Conservation (phyloP, 2,797 vertebrate genomes). For the Ciconia nigra region DNA sequence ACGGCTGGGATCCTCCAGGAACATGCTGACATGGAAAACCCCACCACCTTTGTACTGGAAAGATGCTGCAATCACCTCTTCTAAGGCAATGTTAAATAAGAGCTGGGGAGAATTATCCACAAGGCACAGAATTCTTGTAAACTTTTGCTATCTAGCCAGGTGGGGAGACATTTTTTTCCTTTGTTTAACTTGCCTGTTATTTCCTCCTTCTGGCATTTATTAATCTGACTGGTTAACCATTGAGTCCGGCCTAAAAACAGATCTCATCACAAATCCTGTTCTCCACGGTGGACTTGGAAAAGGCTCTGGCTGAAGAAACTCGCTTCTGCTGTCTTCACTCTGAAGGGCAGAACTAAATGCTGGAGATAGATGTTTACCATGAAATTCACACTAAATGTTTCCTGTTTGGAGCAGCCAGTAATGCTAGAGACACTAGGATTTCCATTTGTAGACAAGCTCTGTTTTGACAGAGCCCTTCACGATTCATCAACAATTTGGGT, state of each 20-base stretch:
- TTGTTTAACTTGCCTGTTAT: slow-evolving; percentile 40
- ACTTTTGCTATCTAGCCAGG: slow-evolving; percentile 17
- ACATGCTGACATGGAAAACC: neutral
- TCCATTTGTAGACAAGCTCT: neutral
- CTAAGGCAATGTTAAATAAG: neutral
- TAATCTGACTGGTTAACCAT: slow-evolving; percentile 71
- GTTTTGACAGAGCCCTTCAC: neutral
- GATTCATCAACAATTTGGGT: neutral
- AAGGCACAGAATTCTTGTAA: slow-evolving; percentile 26
- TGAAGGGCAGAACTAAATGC: slow-evolving; percentile 32
- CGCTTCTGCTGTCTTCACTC: slow-evolving; percentile 35
- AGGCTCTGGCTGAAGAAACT: slow-evolving; percentile 50
- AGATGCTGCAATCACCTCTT: neutral
- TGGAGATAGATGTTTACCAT: slow-evolving; percentile 32
- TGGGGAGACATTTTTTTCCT: slow-evolving; percentile 23
- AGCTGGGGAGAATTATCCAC: neutral
- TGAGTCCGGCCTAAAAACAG: slow-evolving; percentile 41
- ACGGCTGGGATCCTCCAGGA: neutral
- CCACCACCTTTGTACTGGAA: neutral
- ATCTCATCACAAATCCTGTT: slow-evolving; percentile 54
- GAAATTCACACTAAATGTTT: slow-evolving; percentile 41
- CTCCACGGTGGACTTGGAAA: slow-evolving; percentile 19
- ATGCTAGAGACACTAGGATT: neutral
- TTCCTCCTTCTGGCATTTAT: slow-evolving; percentile 73
- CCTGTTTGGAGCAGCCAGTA: neutral